These are phyloP conservation scores for Sebastes hubbsi DNA, from an alignment of 2,797 vertebrate species.

Conservation along the genomic window DNA sequence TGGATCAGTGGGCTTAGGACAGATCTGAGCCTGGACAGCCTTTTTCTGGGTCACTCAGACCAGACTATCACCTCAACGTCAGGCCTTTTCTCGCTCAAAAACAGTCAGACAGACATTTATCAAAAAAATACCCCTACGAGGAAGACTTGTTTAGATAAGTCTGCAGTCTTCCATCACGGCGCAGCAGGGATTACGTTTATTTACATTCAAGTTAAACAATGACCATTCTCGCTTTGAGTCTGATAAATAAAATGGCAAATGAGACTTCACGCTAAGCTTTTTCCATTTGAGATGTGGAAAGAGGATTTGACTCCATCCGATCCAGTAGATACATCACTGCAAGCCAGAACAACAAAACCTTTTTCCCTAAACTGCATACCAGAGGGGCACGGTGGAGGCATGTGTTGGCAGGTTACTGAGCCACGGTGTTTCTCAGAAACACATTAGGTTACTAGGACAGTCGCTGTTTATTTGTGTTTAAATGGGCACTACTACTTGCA, in stretches of 20 bases:
- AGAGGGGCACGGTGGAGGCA: slow-evolving; percentile 20
- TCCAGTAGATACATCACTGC: slow-evolving; percentile 14
- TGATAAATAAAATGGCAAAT: slow-evolving; percentile 5
- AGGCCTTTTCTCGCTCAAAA: background rate
- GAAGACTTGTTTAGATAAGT: slow-evolving; percentile 9
- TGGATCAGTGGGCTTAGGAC: slow-evolving; percentile 70
- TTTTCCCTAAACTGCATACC: slow-evolving; percentile 24
- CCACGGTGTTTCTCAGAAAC: slow-evolving; percentile 51
- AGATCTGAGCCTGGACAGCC: slow-evolving; percentile 47
- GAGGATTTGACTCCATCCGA: slow-evolving; percentile 14
- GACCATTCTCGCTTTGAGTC: background rate
- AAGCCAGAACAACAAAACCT: slow-evolving; percentile 35
- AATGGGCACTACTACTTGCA: slow-evolving; percentile 27
- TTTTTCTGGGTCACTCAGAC: slow-evolving; percentile 70
- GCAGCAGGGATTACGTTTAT: slow-evolving; percentile 20
- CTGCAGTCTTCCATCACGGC: background rate
- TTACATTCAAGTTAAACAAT: slow-evolving; percentile 29
- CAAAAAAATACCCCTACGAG: slow-evolving; percentile 6
- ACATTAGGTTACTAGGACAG: slow-evolving; percentile 55
- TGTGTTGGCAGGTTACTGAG: slow-evolving; percentile 50
- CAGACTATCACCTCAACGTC: slow-evolving; percentile 7
- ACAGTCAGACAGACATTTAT: slow-evolving; percentile 7
- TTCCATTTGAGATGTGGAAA: background rate
- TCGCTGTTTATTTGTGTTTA: slow-evolving; percentile 49
- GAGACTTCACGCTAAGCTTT: background rate